A percentile compares a stretch with the other conserved stretches of the same genome.
These are phyloP conservation scores for Chionoecetes opilio DNA, from an alignment of 1,140 invertebrate species.

Conservation along the genomic window DNA sequence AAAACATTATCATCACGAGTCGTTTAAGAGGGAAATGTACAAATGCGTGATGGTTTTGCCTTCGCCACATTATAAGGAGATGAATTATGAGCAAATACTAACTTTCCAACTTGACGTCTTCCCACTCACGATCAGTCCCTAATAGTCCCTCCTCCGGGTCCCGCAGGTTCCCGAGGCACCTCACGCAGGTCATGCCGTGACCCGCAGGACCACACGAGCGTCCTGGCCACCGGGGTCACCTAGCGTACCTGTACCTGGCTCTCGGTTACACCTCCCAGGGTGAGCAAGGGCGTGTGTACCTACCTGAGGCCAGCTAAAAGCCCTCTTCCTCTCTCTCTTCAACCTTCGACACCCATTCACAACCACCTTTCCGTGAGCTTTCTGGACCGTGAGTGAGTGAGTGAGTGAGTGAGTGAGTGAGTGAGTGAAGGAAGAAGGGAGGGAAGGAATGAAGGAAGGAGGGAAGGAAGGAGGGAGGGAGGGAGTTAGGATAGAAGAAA, in stretches of 20 bases:
- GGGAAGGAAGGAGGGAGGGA: background rate
- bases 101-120: background rate
- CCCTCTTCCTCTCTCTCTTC: background rate
- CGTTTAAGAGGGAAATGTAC: too few relatives aligned
- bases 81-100: constrained; percentile 1
- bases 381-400: background rate
- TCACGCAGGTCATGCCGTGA: constrained; percentile 23
- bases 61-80: background rate
- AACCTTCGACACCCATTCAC: background rate
- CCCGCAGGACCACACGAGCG: constrained; percentile 34
- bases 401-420: background rate
- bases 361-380: background rate
- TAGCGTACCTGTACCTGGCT: constrained; percentile 31
- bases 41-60: background rate
- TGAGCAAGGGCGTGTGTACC: constrained; percentile 23
- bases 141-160: constrained; percentile 7
- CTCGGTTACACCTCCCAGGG: constrained; percentile 34
- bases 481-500: background rate
- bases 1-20: too few relatives aligned
- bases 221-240: constrained; percentile 24
- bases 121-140: constrained; percentile 1
- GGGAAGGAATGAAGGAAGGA: background rate
- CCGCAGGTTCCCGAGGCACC: background rate
- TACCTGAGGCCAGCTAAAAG: background rate
- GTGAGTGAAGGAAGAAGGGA: background rate